Percentiles rank a stretch among this genome's conserved stretches.
phyloP scores from a whole-genome alignment of 2,888 invertebrate species.

The Lepidocyrtoides sp. region DNA sequence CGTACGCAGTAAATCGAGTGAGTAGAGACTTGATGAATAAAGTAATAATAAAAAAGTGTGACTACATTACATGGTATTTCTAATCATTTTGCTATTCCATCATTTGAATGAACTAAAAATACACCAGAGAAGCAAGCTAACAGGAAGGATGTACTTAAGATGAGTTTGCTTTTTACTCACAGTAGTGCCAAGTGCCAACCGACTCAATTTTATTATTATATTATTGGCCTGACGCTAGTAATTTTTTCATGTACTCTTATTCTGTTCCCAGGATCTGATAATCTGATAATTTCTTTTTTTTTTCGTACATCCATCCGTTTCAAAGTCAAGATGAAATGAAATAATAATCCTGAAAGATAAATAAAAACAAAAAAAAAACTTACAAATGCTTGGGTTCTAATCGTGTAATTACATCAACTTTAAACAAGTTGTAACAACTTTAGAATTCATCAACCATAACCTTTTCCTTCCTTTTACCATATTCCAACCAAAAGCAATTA shows the following conservation, averaged over 20 bases:
- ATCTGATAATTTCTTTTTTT: conserved; percentile 31
- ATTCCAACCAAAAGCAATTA: background rate
- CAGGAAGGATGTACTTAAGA: conserved; percentile 49
- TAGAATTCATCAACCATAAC: conserved; percentile 78
- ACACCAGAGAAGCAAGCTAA: no score
- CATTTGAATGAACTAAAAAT: no score
- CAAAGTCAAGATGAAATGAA: conserved; percentile 8
- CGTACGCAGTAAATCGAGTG: no score
- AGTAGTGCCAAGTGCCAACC: background rate
- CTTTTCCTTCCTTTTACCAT: conserved; percentile 76
- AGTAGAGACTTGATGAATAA: no score
- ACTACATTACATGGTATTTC: no score
- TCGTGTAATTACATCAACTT: conserved; percentile 51
- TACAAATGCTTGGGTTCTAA: no score
- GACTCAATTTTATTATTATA: background rate
- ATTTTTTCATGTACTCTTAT: background rate
- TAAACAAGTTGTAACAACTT: conserved; percentile 41
- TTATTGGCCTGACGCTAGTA: background rate
- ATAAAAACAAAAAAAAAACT: no score
- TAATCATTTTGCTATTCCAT: no score
- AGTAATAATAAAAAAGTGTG: no score
- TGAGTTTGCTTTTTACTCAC: background rate
- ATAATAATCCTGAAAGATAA: background rate
- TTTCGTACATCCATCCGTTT: conserved; percentile 7
- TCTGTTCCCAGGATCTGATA: conserved; percentile 53